A percentile compares a stretch with the other conserved stretches of the same genome.
Conservation (phyloP, 2,888 invertebrate species). For the Cistogaster globosa region DNA sequence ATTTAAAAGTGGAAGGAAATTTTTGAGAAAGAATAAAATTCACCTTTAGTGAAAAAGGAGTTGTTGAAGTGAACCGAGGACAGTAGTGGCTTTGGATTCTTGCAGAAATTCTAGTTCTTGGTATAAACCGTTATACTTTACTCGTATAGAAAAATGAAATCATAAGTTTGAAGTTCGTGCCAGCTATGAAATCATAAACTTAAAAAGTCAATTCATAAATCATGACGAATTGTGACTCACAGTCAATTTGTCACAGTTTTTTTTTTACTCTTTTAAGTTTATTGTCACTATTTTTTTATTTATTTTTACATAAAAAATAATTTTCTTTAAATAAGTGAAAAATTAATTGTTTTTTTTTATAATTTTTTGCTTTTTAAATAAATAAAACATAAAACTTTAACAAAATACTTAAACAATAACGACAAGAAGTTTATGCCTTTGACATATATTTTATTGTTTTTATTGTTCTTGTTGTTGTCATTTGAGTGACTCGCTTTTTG, state of each 20-base stretch:
- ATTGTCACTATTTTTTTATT: slow-evolving; percentile 25
- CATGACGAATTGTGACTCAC: neutral
- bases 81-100: too few relatives aligned
- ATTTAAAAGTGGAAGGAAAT: too few relatives aligned
- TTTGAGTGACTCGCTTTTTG: slow-evolving; percentile 10
- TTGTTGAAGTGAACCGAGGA: too few relatives aligned
- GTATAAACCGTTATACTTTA: too few relatives aligned
- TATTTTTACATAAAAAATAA: neutral
- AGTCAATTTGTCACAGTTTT: too few relatives aligned
- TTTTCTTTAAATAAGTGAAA: neutral
- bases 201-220: neutral
- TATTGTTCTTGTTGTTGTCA: neutral
- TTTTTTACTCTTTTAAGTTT: neutral
- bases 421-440: slow-evolving; percentile 32
- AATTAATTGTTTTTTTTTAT: neutral
- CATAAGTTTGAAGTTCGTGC: too few relatives aligned
- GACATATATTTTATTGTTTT: slow-evolving; percentile 20
- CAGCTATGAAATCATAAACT: neutral
- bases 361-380: neutral
- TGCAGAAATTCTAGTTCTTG: too few relatives aligned
- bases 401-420: slow-evolving; percentile 36
- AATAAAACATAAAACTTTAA: slow-evolving; percentile 29
- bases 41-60: too few relatives aligned
- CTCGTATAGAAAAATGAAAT: too few relatives aligned
- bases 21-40: too few relatives aligned